Evolutionary conservation across 1,140 invertebrate genomes (phyloP).

Genomic region (Micrasema longulum): DNA sequence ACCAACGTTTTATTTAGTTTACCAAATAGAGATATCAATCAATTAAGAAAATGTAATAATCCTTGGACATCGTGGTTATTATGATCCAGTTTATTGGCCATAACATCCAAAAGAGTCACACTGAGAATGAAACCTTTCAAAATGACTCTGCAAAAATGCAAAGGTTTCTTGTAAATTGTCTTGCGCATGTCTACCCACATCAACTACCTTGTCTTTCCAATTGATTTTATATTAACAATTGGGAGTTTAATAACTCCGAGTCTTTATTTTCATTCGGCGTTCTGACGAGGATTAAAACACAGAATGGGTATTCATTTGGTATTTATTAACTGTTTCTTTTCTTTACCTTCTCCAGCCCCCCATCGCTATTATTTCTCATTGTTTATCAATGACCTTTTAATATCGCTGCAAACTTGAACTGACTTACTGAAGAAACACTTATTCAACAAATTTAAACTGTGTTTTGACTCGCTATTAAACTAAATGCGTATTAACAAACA

Average conservation of each 20-base stretch:
- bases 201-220: constrained; percentile 18
- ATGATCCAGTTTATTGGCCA: no score
- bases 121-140: no score
- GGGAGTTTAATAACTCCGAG: constrained; percentile 14
- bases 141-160: no score
- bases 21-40: no score
- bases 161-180: not conserved
- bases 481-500: no score
- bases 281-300: constrained; percentile 19
- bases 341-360: constrained; percentile 27
- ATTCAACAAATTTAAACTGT: no score
- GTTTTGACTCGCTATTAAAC: no score
- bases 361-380: constrained; percentile 4
- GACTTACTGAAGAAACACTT: no score
- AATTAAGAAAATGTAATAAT: no score
- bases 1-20: no score
- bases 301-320: constrained; percentile 15
- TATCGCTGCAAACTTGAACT: not conserved
- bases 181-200: constrained; percentile 18
- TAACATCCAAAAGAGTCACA: no score
- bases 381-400: constrained; percentile 31
- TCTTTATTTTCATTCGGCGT: constrained; percentile 23
- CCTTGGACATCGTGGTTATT: no score
- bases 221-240: not conserved
- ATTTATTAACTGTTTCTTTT: constrained; percentile 11